Evolutionary conservation across 1,140 invertebrate species (phyloP).

Genomic region (Scylla paramamosain): DNA sequence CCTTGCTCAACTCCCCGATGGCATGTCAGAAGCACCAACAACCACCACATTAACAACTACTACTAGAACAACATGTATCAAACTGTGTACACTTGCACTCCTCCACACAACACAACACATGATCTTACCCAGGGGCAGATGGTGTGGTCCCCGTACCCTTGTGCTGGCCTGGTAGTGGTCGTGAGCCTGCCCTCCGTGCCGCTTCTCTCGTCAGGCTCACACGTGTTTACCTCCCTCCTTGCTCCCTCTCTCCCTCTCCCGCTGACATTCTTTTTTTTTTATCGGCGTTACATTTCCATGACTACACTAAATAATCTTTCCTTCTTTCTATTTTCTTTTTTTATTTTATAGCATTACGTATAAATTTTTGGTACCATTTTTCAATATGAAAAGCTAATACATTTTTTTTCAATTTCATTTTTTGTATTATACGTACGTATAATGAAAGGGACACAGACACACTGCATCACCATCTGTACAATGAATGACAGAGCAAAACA

Average conservation of each 20-base stretch:
- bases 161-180: not conserved
- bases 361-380: not conserved
- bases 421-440: not conserved
- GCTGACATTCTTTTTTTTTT: not conserved
- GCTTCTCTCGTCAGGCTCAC: not conserved
- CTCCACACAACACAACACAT: not conserved
- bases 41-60: not conserved
- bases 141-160: not conserved
- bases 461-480: too few species aligned
- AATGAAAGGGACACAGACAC: not conserved
- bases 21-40: too few species aligned
- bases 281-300: constrained; percentile 5
- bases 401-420: not conserved
- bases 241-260: not conserved
- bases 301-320: constrained; percentile 1
- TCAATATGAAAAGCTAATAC: not conserved
- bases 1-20: too few species aligned
- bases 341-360: not conserved
- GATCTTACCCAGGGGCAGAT: not conserved
- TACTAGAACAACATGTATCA: not conserved
- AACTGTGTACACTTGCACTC: not conserved
- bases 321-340: not conserved
- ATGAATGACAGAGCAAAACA: too few species aligned
- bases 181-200: not conserved
- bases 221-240: not conserved